Evolutionary conservation across 2,113 vertebrate genomes (phyloP), one percentile per base, ranked within the genome.

Genomic region (Gobius niger): DNA sequence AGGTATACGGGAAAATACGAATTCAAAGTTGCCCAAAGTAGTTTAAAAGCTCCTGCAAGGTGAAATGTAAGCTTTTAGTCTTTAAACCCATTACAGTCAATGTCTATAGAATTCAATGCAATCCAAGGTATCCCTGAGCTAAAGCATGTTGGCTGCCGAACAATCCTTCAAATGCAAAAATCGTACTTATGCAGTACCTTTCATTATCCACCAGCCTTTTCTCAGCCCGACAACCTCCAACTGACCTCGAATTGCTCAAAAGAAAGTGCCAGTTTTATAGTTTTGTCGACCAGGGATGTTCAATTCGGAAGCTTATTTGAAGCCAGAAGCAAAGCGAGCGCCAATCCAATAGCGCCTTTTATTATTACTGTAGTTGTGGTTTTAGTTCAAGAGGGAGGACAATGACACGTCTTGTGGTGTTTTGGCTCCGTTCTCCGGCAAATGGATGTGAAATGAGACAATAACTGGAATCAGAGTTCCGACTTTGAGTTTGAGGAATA

Each of bases 161-260:
- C 57, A 4, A 51, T 65, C 34, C 12, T 15, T 15, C 9, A 57
- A 53, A 63, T 53, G 18, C 9, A 19, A 41, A 47, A 52, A 60
- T 63, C 51, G 13, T 0, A 10, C 44, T 46, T 11, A 75, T 72
- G 24, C 47, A 42, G 69, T 73, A 10, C 0, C 6, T 24, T 34
- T 67, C n/a, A 67, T 64, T 82, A 47, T 68, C 71, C 19, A n/a
- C 13, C 9, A 12, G 53, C 41, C 15, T 44, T 60, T 71, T 73
- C 63, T 54, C 72, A 41, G 53, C 44, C 19, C 19, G 46, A 47
- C 56, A 19, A 57, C 24, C 44, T 14, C 7, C 54, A 19, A 46
- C 53, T 70, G 41, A 73, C 70, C 78, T 76, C 80, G 67, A 44
- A 77, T 61, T 67, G 24, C 18, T 19, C 54, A 65, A 77, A 73